Evolutionary conservation across 2,888 invertebrate species (phyloP).

Genomic region (Zhuqinia jingwanae): DNA sequence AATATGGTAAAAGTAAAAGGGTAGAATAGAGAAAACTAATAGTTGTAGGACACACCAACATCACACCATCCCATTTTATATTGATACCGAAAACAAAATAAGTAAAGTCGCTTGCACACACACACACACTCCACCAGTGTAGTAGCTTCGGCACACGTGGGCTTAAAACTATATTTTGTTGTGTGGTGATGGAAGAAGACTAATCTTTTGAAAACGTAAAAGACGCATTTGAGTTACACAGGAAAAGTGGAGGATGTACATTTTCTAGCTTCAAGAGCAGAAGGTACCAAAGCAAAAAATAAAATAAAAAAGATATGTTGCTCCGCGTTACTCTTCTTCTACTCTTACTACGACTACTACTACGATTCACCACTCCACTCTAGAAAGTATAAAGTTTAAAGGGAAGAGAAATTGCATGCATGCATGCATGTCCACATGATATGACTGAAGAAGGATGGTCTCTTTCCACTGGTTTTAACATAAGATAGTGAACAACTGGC

Average conservation of each 20-base stretch:
- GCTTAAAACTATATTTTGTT: background rate
- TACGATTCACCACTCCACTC: too few relatives aligned
- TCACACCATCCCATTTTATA: background rate
- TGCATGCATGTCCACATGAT: constrained; percentile 1
- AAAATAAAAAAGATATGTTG: constrained; percentile 26
- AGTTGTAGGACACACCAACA: background rate
- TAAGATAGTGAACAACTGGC: background rate
- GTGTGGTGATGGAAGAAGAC: constrained; percentile 7
- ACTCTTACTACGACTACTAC: too few relatives aligned
- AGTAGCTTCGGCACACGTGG: background rate
- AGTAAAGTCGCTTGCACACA: too few relatives aligned
- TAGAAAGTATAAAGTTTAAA: constrained; percentile 32
- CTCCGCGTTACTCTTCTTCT: too few relatives aligned
- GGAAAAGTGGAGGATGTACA: constrained; percentile 55
- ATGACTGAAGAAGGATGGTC: constrained; percentile 25
- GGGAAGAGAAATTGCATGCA: constrained; percentile 63
- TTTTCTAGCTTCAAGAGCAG: constrained; percentile 55
- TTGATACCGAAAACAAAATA: too few relatives aligned
- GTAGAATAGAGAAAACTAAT: background rate
- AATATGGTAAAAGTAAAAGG: background rate
- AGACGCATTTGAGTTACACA: constrained; percentile 48
- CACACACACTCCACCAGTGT: too few relatives aligned
- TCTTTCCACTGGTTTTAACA: constrained; percentile 43
- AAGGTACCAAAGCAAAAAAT: constrained; percentile 59
- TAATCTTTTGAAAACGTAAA: constrained; percentile 57